Evolutionary conservation across 2,888 invertebrate species (phyloP).

Genomic region (Sesia apiformis): DNA sequence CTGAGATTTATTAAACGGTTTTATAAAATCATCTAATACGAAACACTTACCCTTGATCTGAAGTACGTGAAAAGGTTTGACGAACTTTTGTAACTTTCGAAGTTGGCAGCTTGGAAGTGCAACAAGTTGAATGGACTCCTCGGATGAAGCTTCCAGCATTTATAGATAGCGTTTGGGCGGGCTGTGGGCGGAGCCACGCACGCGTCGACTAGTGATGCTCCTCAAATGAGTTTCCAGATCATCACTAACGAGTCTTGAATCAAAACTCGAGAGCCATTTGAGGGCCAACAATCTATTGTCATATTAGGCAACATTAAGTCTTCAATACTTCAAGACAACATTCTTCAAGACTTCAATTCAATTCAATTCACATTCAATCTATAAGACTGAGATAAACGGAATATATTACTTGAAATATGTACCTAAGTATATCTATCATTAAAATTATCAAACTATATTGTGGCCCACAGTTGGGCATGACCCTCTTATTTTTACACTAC

Average conservation of each 20-base stretch:
- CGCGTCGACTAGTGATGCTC: constrained; percentile 29
- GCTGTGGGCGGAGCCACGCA: constrained; percentile 57
- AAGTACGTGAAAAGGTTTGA: neutral
- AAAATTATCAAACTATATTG: too few species aligned
- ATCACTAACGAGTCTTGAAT: neutral
- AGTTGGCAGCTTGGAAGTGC: constrained; percentile 37
- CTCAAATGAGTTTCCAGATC: neutral
- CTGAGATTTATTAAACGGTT: too few species aligned
- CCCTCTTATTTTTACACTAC: too few species aligned
- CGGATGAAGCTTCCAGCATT: constrained; percentile 30
- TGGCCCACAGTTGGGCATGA: too few species aligned
- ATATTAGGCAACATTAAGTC: too few species aligned
- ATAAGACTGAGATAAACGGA: too few species aligned
- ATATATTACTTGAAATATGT: too few species aligned
- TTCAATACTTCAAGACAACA: too few species aligned
- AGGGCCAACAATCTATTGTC: neutral
- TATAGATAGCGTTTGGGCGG: constrained; percentile 55
- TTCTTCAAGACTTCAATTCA: too few species aligned
- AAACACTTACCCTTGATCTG: neutral
- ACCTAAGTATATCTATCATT: too few species aligned
- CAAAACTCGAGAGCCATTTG: neutral
- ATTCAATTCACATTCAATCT: too few species aligned
- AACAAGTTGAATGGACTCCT: constrained; percentile 41
- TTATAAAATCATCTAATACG: too few species aligned
- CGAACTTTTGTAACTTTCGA: constrained; percentile 10